Evolutionary conservation across 1,140 invertebrate species (phyloP), one percentile per base, ranked within the genome.

Genomic region (Drosophila orena): DNA sequence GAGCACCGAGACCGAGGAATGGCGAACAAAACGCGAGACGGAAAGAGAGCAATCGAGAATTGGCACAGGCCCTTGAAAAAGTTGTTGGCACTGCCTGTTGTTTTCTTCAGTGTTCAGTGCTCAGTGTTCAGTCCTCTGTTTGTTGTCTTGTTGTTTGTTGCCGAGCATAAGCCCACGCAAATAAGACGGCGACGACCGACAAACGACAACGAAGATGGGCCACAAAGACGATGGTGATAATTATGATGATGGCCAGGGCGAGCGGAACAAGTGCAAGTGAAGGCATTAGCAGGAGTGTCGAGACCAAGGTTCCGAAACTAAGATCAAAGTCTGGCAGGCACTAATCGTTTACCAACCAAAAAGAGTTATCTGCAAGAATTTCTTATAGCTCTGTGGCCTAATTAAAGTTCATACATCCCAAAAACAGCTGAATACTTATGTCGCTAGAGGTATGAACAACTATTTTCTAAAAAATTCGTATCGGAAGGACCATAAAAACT

Each of bases 51-150:
- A 69, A 22, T 44, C 57, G 49, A 61, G 66, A 86, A 86, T 88
- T 86, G 81, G 81, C 83, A 86, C 81, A 86, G 81, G 81, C 81
- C 81, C 81, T 86, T 86, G 81, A 86, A 86, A 88, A 76, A 50
- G 66, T 50, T 50, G 47, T 27, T 50, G 46, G 12, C 46, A 24
- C 24, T 62, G 34, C 34, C 35, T 50, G 60, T 46, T 46, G 22
- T 49, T 42, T 6, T 35, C 43, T 59, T 42, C 22, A 44, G 34
- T 12, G 15, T 64, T 43, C 44, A 57, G 27, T 34, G 44, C 61
- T 43, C 40, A 38, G 5, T 24, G 20, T 22, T 43, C 27, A 30
- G 37, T 38, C 44, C 46, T 12, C 24, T 60, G 24, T 61, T 34
- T 46, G 12, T 60, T 61, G 43, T 70, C 14, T 12, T 38, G 3